Evolutionary conservation across 2,113 vertebrate genomes (phyloP).

Genomic region (Gopherus evgoodei): DNA sequence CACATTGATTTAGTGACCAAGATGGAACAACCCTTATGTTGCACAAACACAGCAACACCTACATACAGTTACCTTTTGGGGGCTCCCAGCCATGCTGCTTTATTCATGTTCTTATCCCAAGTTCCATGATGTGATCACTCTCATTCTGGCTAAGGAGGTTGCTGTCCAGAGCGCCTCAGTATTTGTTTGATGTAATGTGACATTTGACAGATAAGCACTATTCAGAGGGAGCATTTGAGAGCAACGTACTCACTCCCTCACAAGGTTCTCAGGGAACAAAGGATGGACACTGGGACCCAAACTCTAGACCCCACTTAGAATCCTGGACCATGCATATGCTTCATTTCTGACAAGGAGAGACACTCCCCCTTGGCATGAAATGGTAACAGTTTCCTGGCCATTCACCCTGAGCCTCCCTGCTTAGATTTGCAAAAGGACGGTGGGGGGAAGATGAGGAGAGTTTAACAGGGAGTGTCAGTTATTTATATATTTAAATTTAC

Average conservation of each 20-base stretch:
- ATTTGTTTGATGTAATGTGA: neutral
- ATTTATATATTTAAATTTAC: accelerated
- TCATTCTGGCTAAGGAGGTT: neutral
- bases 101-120: neutral
- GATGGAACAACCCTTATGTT: neutral
- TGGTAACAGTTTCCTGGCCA: neutral
- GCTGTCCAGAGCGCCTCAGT: accelerated
- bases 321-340: accelerated
- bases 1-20: conserved; percentile 2
- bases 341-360: accelerated
- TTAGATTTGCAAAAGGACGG: neutral
- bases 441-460: neutral
- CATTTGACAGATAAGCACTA: neutral
- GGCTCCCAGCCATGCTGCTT: neutral
- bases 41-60: neutral
- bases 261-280: neutral
- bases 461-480: accelerated
- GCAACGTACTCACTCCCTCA: neutral
- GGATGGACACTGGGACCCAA: neutral
- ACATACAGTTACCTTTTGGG: neutral
- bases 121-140: neutral
- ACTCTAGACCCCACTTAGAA: neutral
- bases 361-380: neutral
- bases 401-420: neutral
- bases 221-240: neutral